Percentiles rank a stretch among this genome's conserved stretches.
phyloP scores from a whole-genome alignment of 2,888 invertebrate genomes.

The Chrysolina haemoptera region DNA sequence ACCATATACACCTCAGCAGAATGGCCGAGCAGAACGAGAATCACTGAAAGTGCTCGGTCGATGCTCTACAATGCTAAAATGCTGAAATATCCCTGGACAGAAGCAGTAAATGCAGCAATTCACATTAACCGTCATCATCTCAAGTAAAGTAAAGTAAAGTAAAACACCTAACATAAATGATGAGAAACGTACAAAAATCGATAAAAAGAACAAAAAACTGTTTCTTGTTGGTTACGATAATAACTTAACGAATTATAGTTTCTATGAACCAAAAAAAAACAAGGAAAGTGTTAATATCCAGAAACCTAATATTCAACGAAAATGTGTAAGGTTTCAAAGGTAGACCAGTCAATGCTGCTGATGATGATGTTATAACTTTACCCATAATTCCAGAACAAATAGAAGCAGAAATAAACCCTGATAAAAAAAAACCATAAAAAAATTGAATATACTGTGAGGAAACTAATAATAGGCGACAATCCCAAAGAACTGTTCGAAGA shows the following conservation, averaged over 20 bases:
- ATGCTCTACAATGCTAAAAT: conserved; percentile 59
- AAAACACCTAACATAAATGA: conserved; percentile 28
- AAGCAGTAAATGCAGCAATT: conserved; percentile 61
- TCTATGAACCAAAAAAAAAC: conserved; percentile 18
- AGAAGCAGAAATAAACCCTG: neutral
- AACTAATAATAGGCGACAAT: too few species aligned
- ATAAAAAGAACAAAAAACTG: conserved; percentile 28
- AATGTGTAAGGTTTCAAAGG: neutral
- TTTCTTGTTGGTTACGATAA: conserved; percentile 35
- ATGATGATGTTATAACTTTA: neutral
- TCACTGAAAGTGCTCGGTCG: conserved; percentile 53
- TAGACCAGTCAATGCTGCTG: neutral
- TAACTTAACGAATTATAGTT: conserved; percentile 25
- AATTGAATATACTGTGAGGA: too few species aligned
- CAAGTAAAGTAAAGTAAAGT: conserved; percentile 29
- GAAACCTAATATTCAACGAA: conserved; percentile 29
- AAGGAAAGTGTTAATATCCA: conserved; percentile 26
- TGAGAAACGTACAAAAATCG: conserved; percentile 18
- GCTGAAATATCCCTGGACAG: conserved; percentile 60
- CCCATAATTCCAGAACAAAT: neutral
- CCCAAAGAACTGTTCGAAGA: too few species aligned
- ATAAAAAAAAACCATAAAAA: neutral
- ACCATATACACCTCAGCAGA: conserved; percentile 56
- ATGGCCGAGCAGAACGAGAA: conserved; percentile 57
- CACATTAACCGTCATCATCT: conserved; percentile 37